Percentiles rank a stretch among this genome's conserved stretches.
Evolutionary conservation across 2,797 vertebrate species (phyloP).

Genomic region (Novumbra hubbsi): DNA sequence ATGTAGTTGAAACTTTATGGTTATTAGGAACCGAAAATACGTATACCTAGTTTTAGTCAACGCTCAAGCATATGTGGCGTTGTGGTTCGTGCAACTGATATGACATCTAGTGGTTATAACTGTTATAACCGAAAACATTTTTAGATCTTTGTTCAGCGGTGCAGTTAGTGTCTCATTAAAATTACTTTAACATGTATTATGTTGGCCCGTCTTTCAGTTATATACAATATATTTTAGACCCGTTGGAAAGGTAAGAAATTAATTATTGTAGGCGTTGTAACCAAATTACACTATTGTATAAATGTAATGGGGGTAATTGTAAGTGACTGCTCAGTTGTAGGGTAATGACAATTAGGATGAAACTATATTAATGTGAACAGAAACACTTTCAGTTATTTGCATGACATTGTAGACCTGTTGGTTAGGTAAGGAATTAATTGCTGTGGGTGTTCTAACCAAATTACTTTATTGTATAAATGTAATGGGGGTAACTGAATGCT

Average conservation of each 20-base stretch:
- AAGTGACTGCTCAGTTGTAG: not conserved
- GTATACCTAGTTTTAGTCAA: no score
- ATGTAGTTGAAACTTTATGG: not conserved
- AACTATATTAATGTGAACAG: no score
- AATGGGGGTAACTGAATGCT: not conserved
- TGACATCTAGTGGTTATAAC: conserved; percentile 12
- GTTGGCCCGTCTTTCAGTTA: not conserved
- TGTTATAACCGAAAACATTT: not conserved
- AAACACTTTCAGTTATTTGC: not conserved
- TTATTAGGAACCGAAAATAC: not conserved
- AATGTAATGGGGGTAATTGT: not conserved
- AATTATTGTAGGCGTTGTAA: not conserved
- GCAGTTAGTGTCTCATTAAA: not conserved
- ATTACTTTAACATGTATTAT: not conserved
- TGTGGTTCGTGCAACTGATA: not conserved
- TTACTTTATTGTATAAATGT: not conserved
- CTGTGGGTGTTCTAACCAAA: not conserved
- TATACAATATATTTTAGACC: not conserved
- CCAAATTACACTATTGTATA: not conserved
- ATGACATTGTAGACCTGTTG: not conserved
- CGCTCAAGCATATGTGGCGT: not conserved
- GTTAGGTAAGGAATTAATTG: not conserved
- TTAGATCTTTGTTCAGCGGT: not conserved
- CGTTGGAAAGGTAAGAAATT: not conserved
- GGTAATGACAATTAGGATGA: not conserved